Percentiles rank a stretch among this genome's conserved stretches.
Conservation (phyloP, 2,888 invertebrate genomes). For the Sinodicranocentrus sp. region DNA sequence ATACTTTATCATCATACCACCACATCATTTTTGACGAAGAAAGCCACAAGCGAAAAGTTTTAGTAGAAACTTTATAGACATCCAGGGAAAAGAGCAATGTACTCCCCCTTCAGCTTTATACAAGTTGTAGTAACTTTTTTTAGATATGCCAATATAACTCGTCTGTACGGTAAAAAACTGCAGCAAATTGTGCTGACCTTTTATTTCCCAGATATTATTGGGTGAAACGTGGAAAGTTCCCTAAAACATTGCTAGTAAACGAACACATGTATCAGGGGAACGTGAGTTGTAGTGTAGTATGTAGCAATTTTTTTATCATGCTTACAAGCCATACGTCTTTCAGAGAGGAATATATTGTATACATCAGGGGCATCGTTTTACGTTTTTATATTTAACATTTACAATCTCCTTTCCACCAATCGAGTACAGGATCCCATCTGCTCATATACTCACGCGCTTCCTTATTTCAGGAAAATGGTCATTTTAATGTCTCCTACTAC, state of each 20-base stretch:
- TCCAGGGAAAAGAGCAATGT: neutral
- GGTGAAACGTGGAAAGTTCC: constrained; percentile 12
- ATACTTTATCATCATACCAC: constrained; percentile 5
- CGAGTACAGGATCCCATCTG: neutral
- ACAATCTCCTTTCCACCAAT: constrained; percentile 25
- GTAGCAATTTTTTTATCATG: too few species aligned
- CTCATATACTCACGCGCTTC: neutral
- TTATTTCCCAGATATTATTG: constrained; percentile 16
- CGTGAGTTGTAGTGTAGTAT: too few species aligned
- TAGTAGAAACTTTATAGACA: constrained; percentile 9
- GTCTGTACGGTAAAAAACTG: constrained; percentile 1
- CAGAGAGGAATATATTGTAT: neutral
- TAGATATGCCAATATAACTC: neutral
- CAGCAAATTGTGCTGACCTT: constrained; percentile 17
- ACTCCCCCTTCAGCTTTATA: neutral
- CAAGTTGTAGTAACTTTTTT: neutral
- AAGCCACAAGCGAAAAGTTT: constrained; percentile 11
- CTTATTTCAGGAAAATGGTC: constrained; percentile 2
- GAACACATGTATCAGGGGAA: neutral
- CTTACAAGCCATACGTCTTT: too few species aligned
- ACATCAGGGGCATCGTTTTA: neutral
- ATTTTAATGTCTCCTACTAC: constrained; percentile 20
- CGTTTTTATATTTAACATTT: constrained; percentile 35
- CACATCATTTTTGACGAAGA: constrained; percentile 1
- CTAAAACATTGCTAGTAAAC: neutral